phyloP scores from a whole-genome alignment of 2,113 vertebrate species.

The Alligator sinensis region DNA sequence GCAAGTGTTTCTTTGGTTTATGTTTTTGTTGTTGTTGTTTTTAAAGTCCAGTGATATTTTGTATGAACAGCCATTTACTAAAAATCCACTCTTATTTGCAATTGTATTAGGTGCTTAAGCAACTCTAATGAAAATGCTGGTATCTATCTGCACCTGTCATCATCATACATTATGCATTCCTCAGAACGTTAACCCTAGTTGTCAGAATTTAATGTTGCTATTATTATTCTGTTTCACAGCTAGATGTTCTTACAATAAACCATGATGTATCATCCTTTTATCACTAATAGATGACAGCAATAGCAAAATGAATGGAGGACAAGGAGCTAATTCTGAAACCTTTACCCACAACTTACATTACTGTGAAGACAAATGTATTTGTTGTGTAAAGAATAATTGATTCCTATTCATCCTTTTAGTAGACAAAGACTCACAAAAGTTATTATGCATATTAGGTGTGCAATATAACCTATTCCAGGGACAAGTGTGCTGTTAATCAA shows the following conservation, averaged over 20 bases:
- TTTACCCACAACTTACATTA: background rate
- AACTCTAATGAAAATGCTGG: background rate
- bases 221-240: conserved; percentile 29
- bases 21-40: background rate
- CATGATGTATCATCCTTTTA: background rate
- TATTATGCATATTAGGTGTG: background rate
- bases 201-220: background rate
- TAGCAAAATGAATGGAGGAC: conserved; percentile 12
- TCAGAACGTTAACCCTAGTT: background rate
- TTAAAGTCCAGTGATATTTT: background rate
- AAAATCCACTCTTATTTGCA: background rate
- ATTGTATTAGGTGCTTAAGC: background rate
- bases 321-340: background rate
- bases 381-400: background rate
- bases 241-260: background rate
- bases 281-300: background rate
- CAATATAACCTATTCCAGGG: background rate
- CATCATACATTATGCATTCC: background rate
- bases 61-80: background rate
- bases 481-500: conserved; percentile 2
- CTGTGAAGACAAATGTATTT: conserved; percentile 3
- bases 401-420: conserved; percentile 3
- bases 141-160: background rate
- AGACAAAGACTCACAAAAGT: background rate
- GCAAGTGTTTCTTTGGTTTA: background rate